A percentile compares a stretch with the other conserved stretches of the same genome.
phyloP scores from a whole-genome alignment of 2,113 vertebrate species.

The Amblyornis subalaris region DNA sequence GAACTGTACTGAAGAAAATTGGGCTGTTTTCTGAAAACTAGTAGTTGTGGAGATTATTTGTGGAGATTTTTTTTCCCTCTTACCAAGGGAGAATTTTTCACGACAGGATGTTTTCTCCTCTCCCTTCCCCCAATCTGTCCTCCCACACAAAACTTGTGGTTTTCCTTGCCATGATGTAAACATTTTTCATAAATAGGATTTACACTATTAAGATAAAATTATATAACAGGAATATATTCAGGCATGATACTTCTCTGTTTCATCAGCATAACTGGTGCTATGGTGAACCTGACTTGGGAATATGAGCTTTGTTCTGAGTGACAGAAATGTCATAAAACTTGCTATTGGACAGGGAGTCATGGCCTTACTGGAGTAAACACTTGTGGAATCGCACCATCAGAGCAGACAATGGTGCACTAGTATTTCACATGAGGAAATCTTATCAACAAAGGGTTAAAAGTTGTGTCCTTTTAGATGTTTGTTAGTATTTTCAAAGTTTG shows the following conservation, averaged over 20 bases:
- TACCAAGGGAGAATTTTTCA: background rate
- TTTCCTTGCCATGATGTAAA: background rate
- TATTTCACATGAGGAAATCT: background rate
- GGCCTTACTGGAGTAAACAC: background rate
- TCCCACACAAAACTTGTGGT: background rate
- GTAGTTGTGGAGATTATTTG: background rate
- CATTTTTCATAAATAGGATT: background rate
- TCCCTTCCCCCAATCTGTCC: background rate
- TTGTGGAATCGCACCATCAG: background rate
- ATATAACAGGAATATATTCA: background rate
- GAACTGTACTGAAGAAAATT: background rate
- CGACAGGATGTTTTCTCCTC: background rate
- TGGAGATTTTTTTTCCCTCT: background rate
- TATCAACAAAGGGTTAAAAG: background rate
- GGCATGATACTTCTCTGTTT: background rate
- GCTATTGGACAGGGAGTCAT: background rate
- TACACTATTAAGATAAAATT: background rate
- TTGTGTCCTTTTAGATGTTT: background rate
- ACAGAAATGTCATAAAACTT: background rate
- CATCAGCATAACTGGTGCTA: background rate
- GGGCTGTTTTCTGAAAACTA: background rate
- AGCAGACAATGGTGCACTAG: rapidly evolving
- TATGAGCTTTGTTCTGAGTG: background rate
- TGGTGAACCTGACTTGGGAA: background rate
- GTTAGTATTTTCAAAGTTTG: background rate